Percentiles rank a stretch among this genome's conserved stretches.
Evolutionary conservation across 2,113 vertebrate genomes (phyloP).

Genomic region (Hypocryptadius cinnamomeus): DNA sequence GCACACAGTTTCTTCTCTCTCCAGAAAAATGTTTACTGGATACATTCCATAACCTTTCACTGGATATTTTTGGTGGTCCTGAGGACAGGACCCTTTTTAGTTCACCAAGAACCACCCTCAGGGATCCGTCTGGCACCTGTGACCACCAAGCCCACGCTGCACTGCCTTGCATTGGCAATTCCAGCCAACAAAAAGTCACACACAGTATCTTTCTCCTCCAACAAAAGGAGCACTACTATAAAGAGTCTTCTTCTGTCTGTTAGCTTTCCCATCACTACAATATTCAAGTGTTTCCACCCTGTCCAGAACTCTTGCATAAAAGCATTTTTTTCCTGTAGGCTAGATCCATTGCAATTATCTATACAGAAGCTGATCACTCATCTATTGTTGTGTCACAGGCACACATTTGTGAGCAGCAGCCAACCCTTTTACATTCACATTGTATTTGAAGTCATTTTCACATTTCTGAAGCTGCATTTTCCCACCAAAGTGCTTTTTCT

Average conservation of each 20-base stretch:
- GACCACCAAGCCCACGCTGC: background rate
- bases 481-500: background rate
- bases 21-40: background rate
- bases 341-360: background rate
- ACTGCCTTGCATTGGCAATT: background rate
- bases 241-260: background rate
- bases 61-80: background rate
- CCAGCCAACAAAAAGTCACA: background rate
- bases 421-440: background rate
- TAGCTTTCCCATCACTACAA: background rate
- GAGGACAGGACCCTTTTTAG: background rate
- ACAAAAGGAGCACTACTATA: background rate
- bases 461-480: slow-evolving; percentile 3
- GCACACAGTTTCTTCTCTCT: background rate
- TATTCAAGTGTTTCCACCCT: background rate
- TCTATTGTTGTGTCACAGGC: background rate
- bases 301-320: background rate
- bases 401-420: background rate
- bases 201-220: background rate
- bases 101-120: background rate
- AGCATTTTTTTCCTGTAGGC: background rate
- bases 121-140: background rate
- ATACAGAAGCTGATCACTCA: background rate
- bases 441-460: background rate
- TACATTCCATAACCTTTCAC: background rate